Evolutionary conservation across 2,888 invertebrate species (phyloP), one percentile per base, ranked within the genome.

Genomic region (Mythimna pallens): DNA sequence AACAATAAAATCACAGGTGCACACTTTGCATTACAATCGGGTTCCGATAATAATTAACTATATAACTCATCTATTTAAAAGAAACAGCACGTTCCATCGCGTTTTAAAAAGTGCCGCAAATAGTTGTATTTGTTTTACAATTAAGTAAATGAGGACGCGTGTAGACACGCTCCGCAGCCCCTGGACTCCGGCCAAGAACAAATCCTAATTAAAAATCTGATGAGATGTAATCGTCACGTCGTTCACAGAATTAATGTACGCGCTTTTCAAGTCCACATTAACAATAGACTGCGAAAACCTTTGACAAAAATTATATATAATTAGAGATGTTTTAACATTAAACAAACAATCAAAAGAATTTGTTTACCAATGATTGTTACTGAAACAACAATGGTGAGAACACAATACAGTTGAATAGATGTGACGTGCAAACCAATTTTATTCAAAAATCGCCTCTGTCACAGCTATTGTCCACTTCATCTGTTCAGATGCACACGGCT

Each of bases 1-100:
- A 84, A 89, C 89, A 91, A 93, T 90, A 92, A 86, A 76, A 86
- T 80, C 87, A 81, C 91, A 91, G 90, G 89, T 90, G 91, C 84
- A 70, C 68, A 73, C 65, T 74, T 78, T 76, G 77, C 77, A 83
- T 82, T 75, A 75, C 65, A 81, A 86, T 79, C 64, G 25, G 25
- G 54, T 50, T 73, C 65, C 63, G 40, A 78, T 72, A 76, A 83
- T 85, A 77, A 47, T 47, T 47, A 82, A 75, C 70, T 76, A 87
- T 73, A 59, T 73, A 59, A 62, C 36, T 36, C 34, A 40, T 40
- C 47, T 58, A 57, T 76, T 74, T 72, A 30, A 61, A 67, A 67
- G 65, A 74, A 78, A 74, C 30, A 58, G 63, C 86, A 86, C 86
- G 86, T 76, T 59, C 58, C 65, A 61, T 6, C 6, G 59, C n/a